Evolutionary conservation across 2,113 vertebrate species (phyloP).

Genomic region (Phoxinus phoxinus): DNA sequence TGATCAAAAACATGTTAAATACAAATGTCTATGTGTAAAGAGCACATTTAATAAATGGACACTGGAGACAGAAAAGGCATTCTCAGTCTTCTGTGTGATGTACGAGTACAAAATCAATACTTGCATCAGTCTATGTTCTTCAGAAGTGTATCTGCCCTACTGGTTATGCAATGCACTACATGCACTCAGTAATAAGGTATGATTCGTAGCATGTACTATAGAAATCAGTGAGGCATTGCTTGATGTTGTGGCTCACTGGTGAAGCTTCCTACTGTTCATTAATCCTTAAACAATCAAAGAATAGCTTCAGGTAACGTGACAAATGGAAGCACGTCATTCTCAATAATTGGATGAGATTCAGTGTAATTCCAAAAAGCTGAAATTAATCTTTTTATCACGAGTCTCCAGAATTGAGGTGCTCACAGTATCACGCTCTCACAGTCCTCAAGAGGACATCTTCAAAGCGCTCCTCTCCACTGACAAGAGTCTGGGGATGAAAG

Average conservation of each 20-base stretch:
- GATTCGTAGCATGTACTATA: slow-evolving; percentile 14
- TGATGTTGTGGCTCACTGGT: not conserved
- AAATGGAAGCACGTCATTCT: not conserved
- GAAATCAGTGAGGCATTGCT: not conserved
- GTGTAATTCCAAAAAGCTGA: not conserved
- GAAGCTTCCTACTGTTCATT: slow-evolving; percentile 17
- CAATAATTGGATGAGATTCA: slow-evolving; percentile 17
- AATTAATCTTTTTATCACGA: slow-evolving; percentile 5
- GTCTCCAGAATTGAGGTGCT: not conserved
- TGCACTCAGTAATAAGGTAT: not conserved
- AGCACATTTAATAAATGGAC: slow-evolving; percentile 3
- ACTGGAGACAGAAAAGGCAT: slow-evolving; percentile 5
- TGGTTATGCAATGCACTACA: slow-evolving; percentile 16
- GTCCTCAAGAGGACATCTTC: not conserved
- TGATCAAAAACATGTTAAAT: not conserved
- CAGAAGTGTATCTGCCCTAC: not conserved
- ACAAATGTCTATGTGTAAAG: slow-evolving; percentile 11
- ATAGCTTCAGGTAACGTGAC: slow-evolving; percentile 10
- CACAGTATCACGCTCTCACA: slow-evolving; percentile 5
- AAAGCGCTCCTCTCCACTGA: slow-evolving; percentile 14
- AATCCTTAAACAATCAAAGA: not conserved
- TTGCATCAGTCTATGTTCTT: not conserved
- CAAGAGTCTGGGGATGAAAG: slow-evolving; percentile 24
- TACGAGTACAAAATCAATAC: slow-evolving; percentile 13
- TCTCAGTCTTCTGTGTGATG: not conserved